These are phyloP conservation scores for Cacoxenus indagator DNA, from an alignment of 2,888 invertebrate genomes.

Conservation along the genomic window DNA sequence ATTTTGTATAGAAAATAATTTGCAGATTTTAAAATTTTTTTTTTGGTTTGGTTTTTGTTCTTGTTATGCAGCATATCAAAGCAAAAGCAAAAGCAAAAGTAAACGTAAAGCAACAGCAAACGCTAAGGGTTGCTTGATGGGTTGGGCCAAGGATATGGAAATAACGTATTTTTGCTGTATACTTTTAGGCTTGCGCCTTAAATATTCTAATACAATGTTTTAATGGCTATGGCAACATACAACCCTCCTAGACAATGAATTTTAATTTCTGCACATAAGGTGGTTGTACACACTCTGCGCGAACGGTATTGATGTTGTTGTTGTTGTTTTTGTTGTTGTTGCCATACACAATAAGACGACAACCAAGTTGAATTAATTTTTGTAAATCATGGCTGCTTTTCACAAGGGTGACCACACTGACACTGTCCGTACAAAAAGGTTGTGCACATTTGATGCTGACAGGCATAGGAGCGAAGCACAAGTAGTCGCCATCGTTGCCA, in stretches of 20 bases:
- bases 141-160: neutral
- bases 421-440: neutral
- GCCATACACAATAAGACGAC: slow-evolving; percentile 48
- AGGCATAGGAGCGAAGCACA: slow-evolving; percentile 43
- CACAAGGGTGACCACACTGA: slow-evolving; percentile 29
- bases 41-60: neutral
- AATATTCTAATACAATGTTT: slow-evolving; percentile 46
- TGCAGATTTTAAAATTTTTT: neutral
- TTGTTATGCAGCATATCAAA: neutral
- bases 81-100: neutral
- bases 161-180: slow-evolving; percentile 40
- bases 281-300: slow-evolving; percentile 17
- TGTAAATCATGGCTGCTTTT: slow-evolving; percentile 62
- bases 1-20: slow-evolving; percentile 4
- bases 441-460: slow-evolving; percentile 46
- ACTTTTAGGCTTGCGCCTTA: slow-evolving; percentile 63
- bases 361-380: slow-evolving; percentile 66
- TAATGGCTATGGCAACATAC: slow-evolving; percentile 20
- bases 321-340: slow-evolving; percentile 11
- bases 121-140: neutral
- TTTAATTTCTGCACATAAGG: slow-evolving; percentile 61
- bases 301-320: slow-evolving; percentile 13
- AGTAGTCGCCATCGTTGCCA: slow-evolving; percentile 20
- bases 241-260: slow-evolving; percentile 62
- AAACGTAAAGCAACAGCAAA: neutral